Evolutionary conservation across 2,888 invertebrate species (phyloP).

Genomic region (Yponomeuta cagnagella): DNA sequence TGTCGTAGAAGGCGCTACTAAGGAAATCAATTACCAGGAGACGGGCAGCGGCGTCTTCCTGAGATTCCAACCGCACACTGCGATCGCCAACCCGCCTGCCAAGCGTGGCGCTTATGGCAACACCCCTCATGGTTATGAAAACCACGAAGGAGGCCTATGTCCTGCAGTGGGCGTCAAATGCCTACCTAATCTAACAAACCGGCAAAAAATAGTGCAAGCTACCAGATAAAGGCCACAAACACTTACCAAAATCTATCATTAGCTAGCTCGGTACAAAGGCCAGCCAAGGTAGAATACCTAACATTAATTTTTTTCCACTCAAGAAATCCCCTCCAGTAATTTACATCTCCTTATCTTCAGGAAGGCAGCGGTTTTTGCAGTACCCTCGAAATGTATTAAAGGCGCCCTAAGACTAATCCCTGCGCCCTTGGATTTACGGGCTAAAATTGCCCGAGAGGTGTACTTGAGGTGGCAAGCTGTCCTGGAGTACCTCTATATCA

Average conservation of each 20-base stretch:
- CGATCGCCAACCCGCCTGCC: no score
- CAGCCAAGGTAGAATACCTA: neutral
- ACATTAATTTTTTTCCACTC: constrained; percentile 11
- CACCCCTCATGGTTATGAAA: no score
- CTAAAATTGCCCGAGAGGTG: neutral
- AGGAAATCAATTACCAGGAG: no score
- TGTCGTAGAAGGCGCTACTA: no score
- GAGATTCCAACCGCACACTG: no score
- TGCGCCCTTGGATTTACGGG: neutral
- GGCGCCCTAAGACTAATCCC: neutral
- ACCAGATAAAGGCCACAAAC: no score
- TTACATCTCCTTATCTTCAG: constrained; percentile 64
- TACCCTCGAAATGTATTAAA: neutral
- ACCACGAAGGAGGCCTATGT: no score
- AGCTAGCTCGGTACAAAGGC: neutral
- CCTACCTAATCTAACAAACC: no score
- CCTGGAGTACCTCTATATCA: constrained; percentile 4
- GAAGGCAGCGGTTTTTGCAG: constrained; percentile 33
- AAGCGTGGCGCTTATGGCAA: no score
- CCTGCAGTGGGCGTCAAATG: no score
- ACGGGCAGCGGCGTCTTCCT: no score
- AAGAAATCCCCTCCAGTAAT: constrained; percentile 41
- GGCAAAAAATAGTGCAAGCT: no score
- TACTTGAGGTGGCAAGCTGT: neutral
- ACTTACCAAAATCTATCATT: neutral